Percentiles rank a stretch among this genome's conserved stretches.
Evolutionary conservation across 1,140 invertebrate species (phyloP).

Genomic region (Panulirus ornatus): DNA sequence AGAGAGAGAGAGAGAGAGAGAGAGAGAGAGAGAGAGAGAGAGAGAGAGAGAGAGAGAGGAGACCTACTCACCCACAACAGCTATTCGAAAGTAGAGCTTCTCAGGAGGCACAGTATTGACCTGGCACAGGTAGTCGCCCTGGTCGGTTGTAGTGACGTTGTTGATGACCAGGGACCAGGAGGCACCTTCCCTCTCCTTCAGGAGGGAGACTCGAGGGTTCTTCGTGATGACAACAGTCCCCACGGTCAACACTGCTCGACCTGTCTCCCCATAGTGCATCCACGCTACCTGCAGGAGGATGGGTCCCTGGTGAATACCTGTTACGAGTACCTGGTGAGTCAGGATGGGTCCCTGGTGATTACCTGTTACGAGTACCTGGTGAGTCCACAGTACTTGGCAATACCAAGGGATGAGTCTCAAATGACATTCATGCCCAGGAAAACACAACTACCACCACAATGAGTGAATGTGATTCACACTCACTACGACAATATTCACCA

Average conservation of each 20-base stretch:
- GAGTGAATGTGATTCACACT: too few relatives aligned
- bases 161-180: conserved; percentile 43
- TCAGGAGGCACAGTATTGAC: conserved; percentile 20
- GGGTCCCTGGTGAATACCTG: too few relatives aligned
- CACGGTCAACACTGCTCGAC: conserved; percentile 38
- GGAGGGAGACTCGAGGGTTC: conserved; percentile 24
- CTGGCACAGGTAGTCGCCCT: conserved; percentile 44
- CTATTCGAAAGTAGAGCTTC: conserved; percentile 1
- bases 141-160: conserved; percentile 43
- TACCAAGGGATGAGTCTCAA: too few relatives aligned
- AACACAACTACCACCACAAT: too few relatives aligned
- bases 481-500: too few relatives aligned
- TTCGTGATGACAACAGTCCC: conserved; percentile 39
- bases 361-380: too few relatives aligned
- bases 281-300: conserved; percentile 36
- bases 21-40: conserved; percentile 7
- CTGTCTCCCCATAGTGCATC: conserved; percentile 36
- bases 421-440: too few relatives aligned
- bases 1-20: conserved; percentile 7
- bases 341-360: too few relatives aligned
- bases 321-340: too few relatives aligned
- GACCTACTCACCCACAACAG: conserved; percentile 27
- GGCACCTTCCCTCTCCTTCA: conserved; percentile 20
- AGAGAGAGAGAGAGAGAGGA: background rate
- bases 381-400: too few relatives aligned